Base-by-base conservation (phyloP, 2,888 invertebrate genomes). In the Mythimna lalbum region DNA sequence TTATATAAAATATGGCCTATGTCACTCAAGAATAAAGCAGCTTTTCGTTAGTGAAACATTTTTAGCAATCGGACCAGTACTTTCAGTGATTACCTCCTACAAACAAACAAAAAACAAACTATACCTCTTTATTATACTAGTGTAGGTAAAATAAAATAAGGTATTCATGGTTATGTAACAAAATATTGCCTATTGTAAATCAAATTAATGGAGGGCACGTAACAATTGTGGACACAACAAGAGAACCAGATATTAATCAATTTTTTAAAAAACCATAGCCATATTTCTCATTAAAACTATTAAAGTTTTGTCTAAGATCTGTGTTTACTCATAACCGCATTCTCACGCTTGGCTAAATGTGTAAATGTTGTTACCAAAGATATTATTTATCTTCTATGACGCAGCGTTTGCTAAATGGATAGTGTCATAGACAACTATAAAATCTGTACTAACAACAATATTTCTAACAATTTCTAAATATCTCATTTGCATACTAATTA, bases 321-420 rank as follows among this genome's bases (percentile, higher is more conserved):
- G 67, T 67, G 72, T 82, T 21, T 52, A 56, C 68, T 79, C 52
- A 49, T 66, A 64, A 59, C 65, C 36, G 69, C 31, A 47, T 75
- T 83, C 83, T 64, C 83, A 85, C 72, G 61, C 33, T 71, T 69
- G 60, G 31, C 17, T 60, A 56, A 77, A 70, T 75, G 64, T 52
- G 12, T 56, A 39, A 73, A 80, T 62, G 57, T 47, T 21, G 59
- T 65, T 57, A 59, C 10, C 39, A 62, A 39, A 21, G n/a, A 55
- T 64, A 59, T 60, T 64, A 62, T 57, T 19, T 47, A 55, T 60
- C 12, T 47, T 64, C 5, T 68, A 43, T 76, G 57, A 62, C n/a
- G 69, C 56, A 73, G 43, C 2, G 0, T 49, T 72, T 9, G n/a
- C 33, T 52, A 43, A 21, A 53, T 19, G 21, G 10, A 5, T 10